Conservation (phyloP, 2,888 invertebrate species). For the Acleris emargana region DNA sequence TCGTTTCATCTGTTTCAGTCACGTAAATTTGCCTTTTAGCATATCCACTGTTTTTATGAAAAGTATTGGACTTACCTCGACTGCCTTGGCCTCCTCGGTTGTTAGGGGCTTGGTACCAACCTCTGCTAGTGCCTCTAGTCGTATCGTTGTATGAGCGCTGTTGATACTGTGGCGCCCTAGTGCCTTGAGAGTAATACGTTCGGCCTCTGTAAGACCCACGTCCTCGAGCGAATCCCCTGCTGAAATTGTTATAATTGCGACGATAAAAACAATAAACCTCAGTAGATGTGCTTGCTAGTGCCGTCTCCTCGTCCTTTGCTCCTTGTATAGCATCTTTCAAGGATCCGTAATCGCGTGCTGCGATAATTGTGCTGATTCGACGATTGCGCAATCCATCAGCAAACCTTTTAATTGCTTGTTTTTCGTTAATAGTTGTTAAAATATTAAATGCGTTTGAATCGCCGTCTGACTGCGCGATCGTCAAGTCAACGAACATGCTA, state of each 20-base stretch:
- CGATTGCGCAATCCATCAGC: no score
- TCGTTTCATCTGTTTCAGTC: not conserved
- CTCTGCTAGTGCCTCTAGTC: no score
- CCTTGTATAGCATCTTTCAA: conserved; percentile 1
- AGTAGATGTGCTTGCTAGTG: not conserved
- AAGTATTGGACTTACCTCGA: no score
- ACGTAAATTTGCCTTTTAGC: no score
- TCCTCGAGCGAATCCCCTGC: conserved; percentile 2
- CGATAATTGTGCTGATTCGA: no score
- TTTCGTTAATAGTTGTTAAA: conserved; percentile 5
- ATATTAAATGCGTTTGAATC: not conserved
- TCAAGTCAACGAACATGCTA: conserved; percentile 7
- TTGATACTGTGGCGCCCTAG: no score
- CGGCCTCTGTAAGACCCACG: conserved; percentile 1
- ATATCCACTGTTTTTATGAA: no score
- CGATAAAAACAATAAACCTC: not conserved
- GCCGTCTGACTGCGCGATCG: conserved; percentile 1
- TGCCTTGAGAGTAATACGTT: not conserved
- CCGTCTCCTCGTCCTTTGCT: conserved; percentile 7
- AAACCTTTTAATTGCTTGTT: not conserved
- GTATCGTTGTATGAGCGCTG: no score
- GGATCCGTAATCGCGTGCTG: no score
- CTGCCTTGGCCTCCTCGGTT: no score
- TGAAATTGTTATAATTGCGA: not conserved
- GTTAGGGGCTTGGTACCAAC: no score